Conservation (phyloP, 1,140 invertebrate species). For the Bradynema listronoti region DNA sequence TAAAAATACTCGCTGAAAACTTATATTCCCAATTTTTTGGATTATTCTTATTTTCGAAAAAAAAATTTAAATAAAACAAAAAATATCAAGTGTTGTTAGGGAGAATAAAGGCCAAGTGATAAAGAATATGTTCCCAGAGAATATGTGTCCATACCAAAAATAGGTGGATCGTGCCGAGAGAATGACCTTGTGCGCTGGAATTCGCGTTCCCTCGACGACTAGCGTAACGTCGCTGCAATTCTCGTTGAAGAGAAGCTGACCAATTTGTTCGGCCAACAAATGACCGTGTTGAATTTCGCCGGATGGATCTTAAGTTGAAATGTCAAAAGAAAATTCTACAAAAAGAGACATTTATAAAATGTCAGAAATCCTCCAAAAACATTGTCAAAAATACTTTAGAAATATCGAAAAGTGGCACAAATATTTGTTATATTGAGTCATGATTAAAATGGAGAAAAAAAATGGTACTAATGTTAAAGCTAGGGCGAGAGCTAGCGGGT, state of each 20-base stretch:
- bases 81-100: no score
- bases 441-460: no score
- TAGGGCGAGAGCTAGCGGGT: neutral
- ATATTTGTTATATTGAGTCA: no score
- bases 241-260: slow-evolving; percentile 72
- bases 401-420: no score
- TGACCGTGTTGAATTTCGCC: slow-evolving; percentile 19
- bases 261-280: slow-evolving; percentile 70
- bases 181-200: slow-evolving; percentile 81
- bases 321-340: no score
- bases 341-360: no score
- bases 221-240: slow-evolving; percentile 86
- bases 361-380: no score
- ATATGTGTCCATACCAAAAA: slow-evolving; percentile 67
- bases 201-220: slow-evolving; percentile 72
- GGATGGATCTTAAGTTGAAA: slow-evolving; percentile 16
- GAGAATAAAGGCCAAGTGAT: neutral
- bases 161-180: slow-evolving; percentile 87
- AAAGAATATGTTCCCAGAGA: neutral
- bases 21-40: no score
- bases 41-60: no score
- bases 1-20: no score
- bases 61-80: neutral
- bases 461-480: neutral
- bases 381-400: no score